Base-by-base conservation (phyloP, 2,113 vertebrate genomes). In the Glaucomys volans region DNA sequence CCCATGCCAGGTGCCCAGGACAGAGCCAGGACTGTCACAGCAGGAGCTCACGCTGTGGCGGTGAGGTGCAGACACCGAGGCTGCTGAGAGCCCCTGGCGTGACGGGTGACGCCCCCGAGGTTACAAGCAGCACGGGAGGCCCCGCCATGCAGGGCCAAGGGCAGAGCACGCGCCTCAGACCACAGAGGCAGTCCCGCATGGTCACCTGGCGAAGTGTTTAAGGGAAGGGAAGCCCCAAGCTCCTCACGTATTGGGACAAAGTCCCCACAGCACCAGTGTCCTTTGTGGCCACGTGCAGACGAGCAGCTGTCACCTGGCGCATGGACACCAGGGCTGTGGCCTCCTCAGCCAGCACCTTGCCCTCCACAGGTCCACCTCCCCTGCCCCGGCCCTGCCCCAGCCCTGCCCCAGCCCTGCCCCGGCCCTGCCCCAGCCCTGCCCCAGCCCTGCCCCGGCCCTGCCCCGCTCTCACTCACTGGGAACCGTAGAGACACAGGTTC, bases 281-380 rank as follows among this genome's bases (percentile, higher is more conserved):
- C 59, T 62, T 26, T 26, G 24, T 22, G 54, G 59, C 9, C 59
- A 26, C 59, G 24, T 26, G 59, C 59, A 62, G 54, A 8, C 7
- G 59, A 3, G 4, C 5, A 2, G 14, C 1, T 3, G 20, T 24
- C 59, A 11, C 4, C 1, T 20, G 4, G 6, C 67, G 18, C 35
- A 10, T 16, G 1, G 47, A 24, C 59, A 24, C 26, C 8, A 22
- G 37, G 8, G 9, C n/a, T 1, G 4, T 14, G n/a, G 0, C 24
- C 32, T 0, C 85, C 42, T 0, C 62, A 3, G 4, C 3, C 62
- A 10, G 22, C 24, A 66, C 7, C 3, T 2, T 10, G 28, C 32
- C 9, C 20, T 40, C 17, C 37, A 10, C 47, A 9, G 3, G 4
- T 3, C 0, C 3, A 28, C 72, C 8, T 8, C 17, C 2, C 47